Evolutionary conservation across 37 sponge, comb jelly and placozoan genomes (phyloP).

Genomic region (Chondrosia reniformis): DNA sequence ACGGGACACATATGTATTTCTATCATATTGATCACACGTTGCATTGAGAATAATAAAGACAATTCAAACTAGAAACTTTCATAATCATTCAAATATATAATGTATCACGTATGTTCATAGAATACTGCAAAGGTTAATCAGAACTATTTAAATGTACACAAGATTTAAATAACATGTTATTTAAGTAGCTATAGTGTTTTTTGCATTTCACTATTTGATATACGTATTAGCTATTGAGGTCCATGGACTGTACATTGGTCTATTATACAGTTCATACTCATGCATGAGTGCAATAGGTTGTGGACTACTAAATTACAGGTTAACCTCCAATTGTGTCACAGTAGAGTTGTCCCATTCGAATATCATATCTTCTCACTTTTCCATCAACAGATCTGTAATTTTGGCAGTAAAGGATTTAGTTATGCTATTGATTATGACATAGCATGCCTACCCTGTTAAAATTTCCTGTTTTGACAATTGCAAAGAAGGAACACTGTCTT

Average conservation of each 20-base stretch:
- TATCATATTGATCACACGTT: no score
- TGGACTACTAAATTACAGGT: background rate
- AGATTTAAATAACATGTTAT: no score
- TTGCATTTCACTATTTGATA: background rate
- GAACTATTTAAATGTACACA: no score
- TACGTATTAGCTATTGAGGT: background rate
- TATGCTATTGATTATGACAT: background rate
- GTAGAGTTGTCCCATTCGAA: constrained; percentile 70
- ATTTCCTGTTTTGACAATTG: constrained; percentile 74
- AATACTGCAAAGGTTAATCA: no score
- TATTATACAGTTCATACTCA: background rate
- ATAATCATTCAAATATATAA: no score
- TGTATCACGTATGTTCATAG: no score
- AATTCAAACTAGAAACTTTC: no score
- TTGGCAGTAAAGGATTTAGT: background rate
- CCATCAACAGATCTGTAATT: constrained; percentile 80
- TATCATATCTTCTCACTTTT: constrained; percentile 67
- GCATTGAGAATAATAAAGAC: no score
- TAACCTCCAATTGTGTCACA: constrained; percentile 71
- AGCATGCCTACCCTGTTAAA: constrained; percentile 61
- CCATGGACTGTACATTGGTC: background rate
- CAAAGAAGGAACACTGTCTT: constrained; percentile 78
- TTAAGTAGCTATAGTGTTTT: no score
- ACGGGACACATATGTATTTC: no score
- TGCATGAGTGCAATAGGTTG: background rate